Conservation (phyloP, 2,797 vertebrate species). For the Hoplostethus mediterraneus region DNA sequence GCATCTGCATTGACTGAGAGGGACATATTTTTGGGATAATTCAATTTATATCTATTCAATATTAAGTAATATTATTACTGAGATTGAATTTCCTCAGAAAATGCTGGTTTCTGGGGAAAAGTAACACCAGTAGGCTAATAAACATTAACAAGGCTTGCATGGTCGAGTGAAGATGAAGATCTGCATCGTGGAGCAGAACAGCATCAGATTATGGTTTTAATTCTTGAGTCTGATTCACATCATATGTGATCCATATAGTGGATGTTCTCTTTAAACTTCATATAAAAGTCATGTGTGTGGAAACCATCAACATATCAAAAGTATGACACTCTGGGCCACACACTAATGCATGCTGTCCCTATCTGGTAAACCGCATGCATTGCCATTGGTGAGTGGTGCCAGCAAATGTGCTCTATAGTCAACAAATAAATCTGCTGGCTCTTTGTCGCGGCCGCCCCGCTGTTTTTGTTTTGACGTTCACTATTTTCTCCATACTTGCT, state of each 20-base stretch:
- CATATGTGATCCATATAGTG: conserved; percentile 57
- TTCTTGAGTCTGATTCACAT: conserved; percentile 14
- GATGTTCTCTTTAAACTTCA: conserved; percentile 44
- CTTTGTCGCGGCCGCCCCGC: background rate
- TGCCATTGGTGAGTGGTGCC: background rate
- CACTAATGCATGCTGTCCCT: background rate
- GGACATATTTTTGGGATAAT: too few relatives aligned
- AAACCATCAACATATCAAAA: conserved; percentile 13
- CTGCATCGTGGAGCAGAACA: conserved; percentile 8
- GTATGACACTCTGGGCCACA: background rate
- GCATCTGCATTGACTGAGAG: too few relatives aligned
- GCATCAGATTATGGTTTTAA: conserved; percentile 29
- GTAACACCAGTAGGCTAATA: too few relatives aligned
- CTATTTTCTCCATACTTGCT: background rate
- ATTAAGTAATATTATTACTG: too few relatives aligned
- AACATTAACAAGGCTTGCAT: too few relatives aligned
- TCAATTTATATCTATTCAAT: too few relatives aligned
- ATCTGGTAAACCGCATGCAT: background rate
- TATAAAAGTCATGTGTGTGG: background rate
- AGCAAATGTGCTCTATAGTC: background rate
- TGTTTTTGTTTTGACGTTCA: background rate
- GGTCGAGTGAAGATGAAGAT: conserved; percentile 11
- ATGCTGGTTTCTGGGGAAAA: too few relatives aligned
- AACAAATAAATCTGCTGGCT: conserved; percentile 10
- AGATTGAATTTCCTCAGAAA: too few relatives aligned